Conservation (phyloP, 92 coral and sea anemone species). For the Zoanthus sansibaricus region DNA sequence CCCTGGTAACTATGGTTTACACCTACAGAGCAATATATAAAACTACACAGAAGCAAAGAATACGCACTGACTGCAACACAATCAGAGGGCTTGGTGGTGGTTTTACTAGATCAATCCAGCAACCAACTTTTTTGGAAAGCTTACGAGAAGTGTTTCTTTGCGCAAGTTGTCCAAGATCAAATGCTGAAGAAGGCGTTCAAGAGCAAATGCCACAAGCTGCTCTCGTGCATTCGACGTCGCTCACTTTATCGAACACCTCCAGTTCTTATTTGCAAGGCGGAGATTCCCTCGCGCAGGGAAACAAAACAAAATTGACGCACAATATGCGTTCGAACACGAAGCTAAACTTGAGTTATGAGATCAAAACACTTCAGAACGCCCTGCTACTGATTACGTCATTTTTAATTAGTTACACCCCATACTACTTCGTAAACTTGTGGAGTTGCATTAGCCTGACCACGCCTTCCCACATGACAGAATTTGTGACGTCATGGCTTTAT, state of each 20-base stretch:
- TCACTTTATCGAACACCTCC: conserved; percentile 37
- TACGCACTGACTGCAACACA: conserved; percentile 53
- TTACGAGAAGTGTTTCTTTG: conserved; percentile 24
- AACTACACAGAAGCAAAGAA: conserved; percentile 71
- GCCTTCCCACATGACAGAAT: conserved; percentile 73
- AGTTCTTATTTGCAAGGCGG: conserved; percentile 44
- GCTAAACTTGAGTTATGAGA: conserved; percentile 75
- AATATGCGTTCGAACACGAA: conserved; percentile 49
- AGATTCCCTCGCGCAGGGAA: conserved; percentile 45
- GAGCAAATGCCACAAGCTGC: neutral
- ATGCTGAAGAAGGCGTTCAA: neutral
- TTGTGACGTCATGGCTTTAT: conserved; percentile 76
- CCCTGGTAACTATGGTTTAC: conserved; percentile 68
- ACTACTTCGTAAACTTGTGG: conserved; percentile 70
- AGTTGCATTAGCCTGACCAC: conserved; percentile 67
- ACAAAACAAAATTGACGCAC: conserved; percentile 20
- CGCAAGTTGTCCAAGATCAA: conserved; percentile 43
- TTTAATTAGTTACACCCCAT: conserved; percentile 75
- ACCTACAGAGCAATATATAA: conserved; percentile 85
- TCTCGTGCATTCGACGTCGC: conserved; percentile 29
- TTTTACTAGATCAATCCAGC: neutral
- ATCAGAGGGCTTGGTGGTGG: conserved; percentile 54
- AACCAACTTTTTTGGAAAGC: conserved; percentile 9
- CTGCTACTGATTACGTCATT: conserved; percentile 68
- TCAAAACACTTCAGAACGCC: conserved; percentile 86